Evolutionary conservation across 2,113 vertebrate genomes (phyloP), one percentile per base, ranked within the genome.

Genomic region (Hipposideros armiger): DNA sequence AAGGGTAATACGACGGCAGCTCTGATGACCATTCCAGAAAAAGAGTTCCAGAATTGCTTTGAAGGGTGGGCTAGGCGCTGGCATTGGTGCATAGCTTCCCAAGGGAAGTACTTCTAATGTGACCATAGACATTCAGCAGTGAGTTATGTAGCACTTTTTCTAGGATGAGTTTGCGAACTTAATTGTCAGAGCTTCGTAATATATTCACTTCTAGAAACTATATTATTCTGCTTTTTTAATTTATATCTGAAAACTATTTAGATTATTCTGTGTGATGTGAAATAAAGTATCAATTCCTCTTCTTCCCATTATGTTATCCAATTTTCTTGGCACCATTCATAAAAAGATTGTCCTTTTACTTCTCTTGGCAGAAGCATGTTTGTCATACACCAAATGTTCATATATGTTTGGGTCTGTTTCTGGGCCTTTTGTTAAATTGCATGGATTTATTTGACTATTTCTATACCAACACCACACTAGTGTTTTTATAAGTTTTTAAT

Each of bases 181-280:
- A 50, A 50, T 50, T 50, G 47, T 50, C 47, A 50, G 47, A 50
- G 13, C 47, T 50, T 50, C 84, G 62, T 64, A 58, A 45, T 52
- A 8, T 42, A 67, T 47, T 84, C 91, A 84, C 47, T 56, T 78
- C 28, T 32, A 94, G 62, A 80, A 89, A 88, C 11, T 7, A 26
- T 50, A 42, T 85, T 69, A 56, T 60, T 92, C 88, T 85, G 19
- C 78, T 13, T 84, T 95, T 95, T 54, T 47, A 42, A n/a, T 81
- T 81, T 86, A 76, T 19, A 81, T 47, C 30, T 86, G 54, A 89
- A 54, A 85, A 22, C 8, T n/a, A 47, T n/a, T 58, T 91, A 30
- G 22, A 26, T 52, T 86, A 60, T 82, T 74, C 54, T 70, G 5
- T 54, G 14, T 86, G 52, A 70, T 47, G 19, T 86, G 66, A 91